A percentile compares a stretch with the other conserved stretches of the same genome.
Evolutionary conservation across 2,113 vertebrate species (phyloP).

Genomic region (Takifugu flavidus): DNA sequence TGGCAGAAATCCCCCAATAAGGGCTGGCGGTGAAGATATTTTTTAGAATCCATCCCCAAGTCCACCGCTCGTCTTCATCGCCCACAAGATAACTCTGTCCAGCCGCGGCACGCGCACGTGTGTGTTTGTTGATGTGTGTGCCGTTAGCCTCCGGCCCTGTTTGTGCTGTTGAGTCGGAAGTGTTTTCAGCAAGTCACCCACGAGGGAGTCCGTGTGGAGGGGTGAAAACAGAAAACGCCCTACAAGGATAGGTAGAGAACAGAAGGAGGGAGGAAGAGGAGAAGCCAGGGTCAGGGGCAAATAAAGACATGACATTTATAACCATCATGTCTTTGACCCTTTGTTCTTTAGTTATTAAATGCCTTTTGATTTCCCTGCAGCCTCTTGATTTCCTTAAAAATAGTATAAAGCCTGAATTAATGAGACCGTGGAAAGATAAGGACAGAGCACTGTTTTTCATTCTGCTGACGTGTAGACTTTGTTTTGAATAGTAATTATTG

Average conservation of each 20-base stretch:
- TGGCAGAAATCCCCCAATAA: too few species aligned
- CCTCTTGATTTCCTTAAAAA: background rate
- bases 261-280: conserved; percentile 15
- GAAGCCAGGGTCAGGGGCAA: background rate
- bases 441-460: conserved; percentile 23
- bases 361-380: conserved; percentile 7
- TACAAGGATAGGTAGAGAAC: conserved; percentile 28
- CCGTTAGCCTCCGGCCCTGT: conserved; percentile 68
- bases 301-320: conserved; percentile 5
- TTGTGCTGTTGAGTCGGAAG: conserved; percentile 70
- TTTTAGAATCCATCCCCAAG: conserved; percentile 46
- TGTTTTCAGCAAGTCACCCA: conserved; percentile 80
- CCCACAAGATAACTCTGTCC: conserved; percentile 49
- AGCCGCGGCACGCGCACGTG: conserved; percentile 11
- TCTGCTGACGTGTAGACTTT: conserved; percentile 38
- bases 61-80: conserved; percentile 40
- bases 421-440: conserved; percentile 32
- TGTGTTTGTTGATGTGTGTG: conserved; percentile 43
- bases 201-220: conserved; percentile 83
- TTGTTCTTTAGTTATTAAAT: background rate
- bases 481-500: conserved; percentile 28
- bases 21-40: background rate
- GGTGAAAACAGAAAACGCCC: conserved; percentile 56
- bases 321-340: too few species aligned
- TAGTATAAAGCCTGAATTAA: conserved; percentile 14